phyloP scores from a whole-genome alignment of 2,113 vertebrate genomes.

The Cisticola juncidis region DNA sequence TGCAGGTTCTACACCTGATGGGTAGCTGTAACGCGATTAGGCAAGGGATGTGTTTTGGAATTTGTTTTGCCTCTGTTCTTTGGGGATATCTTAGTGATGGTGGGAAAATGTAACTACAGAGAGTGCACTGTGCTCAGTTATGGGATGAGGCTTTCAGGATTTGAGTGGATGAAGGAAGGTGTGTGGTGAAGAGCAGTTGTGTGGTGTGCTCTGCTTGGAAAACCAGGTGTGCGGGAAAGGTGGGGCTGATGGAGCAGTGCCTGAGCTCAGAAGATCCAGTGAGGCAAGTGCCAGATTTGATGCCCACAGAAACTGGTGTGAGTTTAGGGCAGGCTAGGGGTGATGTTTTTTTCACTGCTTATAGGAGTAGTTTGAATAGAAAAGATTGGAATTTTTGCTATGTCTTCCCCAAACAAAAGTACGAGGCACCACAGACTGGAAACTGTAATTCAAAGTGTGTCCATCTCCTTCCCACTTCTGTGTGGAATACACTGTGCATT shows the following conservation, averaged over 20 bases:
- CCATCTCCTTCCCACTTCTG: not conserved
- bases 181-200: fast-evolving
- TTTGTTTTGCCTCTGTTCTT: not conserved
- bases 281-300: not conserved
- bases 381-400: not conserved
- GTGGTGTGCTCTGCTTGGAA: not conserved
- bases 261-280: not conserved
- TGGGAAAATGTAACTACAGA: not conserved
- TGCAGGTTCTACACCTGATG: not conserved
- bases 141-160: not conserved
- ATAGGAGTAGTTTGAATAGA: not conserved
- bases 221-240: not conserved
- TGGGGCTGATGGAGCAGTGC: not conserved
- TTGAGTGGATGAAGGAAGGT: not conserved
- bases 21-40: fast-evolving
- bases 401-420: not conserved
- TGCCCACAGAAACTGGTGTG: not conserved
- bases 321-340: not conserved
- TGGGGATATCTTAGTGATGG: not conserved
- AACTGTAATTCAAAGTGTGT: not conserved
- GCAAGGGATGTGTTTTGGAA: not conserved
- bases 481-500: not conserved
- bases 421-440: not conserved
- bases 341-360: not conserved
- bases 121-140: not conserved